These are phyloP conservation scores for Archips crataeganus DNA, from an alignment of 2,888 invertebrate genomes.

Conservation along the genomic window DNA sequence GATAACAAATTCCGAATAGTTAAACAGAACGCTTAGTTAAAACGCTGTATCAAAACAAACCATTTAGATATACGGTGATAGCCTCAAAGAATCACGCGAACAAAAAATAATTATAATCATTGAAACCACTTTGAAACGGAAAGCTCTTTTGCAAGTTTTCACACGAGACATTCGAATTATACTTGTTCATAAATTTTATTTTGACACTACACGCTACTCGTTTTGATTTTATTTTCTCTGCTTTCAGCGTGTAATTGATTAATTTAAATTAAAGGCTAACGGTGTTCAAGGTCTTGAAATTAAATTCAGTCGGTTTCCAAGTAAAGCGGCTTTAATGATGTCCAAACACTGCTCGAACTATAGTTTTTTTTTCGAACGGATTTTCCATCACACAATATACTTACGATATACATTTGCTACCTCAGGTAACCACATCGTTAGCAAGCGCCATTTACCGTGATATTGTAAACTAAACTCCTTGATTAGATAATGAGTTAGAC, in stretches of 20 bases:
- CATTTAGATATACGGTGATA: constrained; percentile 42
- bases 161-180: not conserved
- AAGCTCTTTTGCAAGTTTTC: constrained; percentile 12
- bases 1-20: constrained; percentile 26
- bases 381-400: too few species aligned
- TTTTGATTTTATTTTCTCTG: not conserved
- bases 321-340: too few species aligned
- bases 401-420: too few species aligned
- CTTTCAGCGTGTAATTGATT: not conserved
- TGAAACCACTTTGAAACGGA: constrained; percentile 11
- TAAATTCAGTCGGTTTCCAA: too few species aligned
- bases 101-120: constrained; percentile 22
- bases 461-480: too few species aligned
- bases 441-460: too few species aligned
- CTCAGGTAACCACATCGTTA: too few species aligned
- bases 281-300: too few species aligned
- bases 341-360: too few species aligned
- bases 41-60: constrained; percentile 31
- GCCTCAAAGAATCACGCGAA: constrained; percentile 39
- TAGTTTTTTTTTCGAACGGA: too few species aligned
- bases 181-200: not conserved
- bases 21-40: constrained; percentile 29
- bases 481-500: too few species aligned
- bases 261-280: not conserved
- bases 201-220: not conserved